These are phyloP conservation scores for Gadus chalcogrammus DNA, from an alignment of 2,113 vertebrate genomes.

Conservation along the genomic window DNA sequence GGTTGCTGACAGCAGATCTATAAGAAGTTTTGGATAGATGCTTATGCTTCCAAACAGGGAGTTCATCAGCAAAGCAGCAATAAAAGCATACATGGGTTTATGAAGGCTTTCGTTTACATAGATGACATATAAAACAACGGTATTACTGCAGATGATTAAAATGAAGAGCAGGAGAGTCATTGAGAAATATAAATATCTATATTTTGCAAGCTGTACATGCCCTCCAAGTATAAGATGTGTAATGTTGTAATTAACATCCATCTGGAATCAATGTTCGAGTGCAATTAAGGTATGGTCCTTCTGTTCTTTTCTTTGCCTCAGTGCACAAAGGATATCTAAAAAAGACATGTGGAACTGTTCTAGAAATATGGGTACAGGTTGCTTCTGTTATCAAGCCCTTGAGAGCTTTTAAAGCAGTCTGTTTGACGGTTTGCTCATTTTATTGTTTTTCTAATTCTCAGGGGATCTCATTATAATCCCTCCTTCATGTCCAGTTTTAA, in stretches of 20 bases:
- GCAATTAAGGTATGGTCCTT: too few relatives aligned
- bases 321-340: too few relatives aligned
- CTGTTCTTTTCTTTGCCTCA: too few relatives aligned
- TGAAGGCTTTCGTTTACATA: background rate
- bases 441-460: background rate
- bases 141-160: background rate
- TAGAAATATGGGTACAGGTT: too few relatives aligned
- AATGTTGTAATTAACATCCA: background rate
- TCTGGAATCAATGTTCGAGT: background rate
- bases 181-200: slow-evolving; percentile 5
- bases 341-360: too few relatives aligned
- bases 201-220: background rate
- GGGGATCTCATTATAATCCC: slow-evolving; percentile 5
- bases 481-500: background rate
- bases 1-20: background rate
- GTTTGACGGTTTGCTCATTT: too few relatives aligned
- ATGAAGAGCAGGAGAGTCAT: background rate
- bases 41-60: background rate
- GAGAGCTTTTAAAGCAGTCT: too few relatives aligned
- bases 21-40: slow-evolving; percentile 1
- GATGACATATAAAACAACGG: background rate
- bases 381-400: too few relatives aligned
- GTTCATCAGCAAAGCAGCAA: background rate
- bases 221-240: background rate
- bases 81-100: slow-evolving; percentile 2